These are phyloP conservation scores for Oligia fasciuncula DNA, from an alignment of 2,888 invertebrate genomes.

Conservation along the genomic window DNA sequence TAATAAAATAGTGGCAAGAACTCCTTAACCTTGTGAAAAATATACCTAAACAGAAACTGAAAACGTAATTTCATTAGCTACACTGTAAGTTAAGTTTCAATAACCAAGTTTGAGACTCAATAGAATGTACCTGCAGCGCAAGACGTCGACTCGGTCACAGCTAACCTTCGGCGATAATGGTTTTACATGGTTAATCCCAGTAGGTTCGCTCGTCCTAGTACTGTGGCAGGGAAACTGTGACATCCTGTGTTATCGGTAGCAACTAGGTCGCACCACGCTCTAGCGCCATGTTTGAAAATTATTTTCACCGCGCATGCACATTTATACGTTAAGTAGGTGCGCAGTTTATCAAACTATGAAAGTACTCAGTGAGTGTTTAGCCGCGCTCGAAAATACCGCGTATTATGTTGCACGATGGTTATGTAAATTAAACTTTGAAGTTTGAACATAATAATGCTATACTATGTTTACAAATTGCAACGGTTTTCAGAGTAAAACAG, in stretches of 20 bases:
- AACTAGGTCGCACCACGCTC: slow-evolving; percentile 83
- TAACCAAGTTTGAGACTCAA: slow-evolving; percentile 55
- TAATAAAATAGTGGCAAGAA: slow-evolving; percentile 4
- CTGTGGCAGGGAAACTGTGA: slow-evolving; percentile 81
- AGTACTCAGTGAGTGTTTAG: slow-evolving; percentile 61
- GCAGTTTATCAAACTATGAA: slow-evolving; percentile 77
- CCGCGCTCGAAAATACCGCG: slow-evolving; percentile 54
- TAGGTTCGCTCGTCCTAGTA: slow-evolving; percentile 53
- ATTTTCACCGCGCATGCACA: slow-evolving; percentile 82
- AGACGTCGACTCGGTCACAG: slow-evolving; percentile 45
- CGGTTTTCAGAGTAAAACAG: slow-evolving; percentile 23
- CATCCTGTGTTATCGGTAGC: slow-evolving; percentile 87
- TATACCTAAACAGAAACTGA: slow-evolving; percentile 18
- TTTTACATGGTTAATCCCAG: slow-evolving; percentile 55
- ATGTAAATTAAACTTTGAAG: slow-evolving; percentile 49
- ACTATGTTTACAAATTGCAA: slow-evolving; percentile 26
- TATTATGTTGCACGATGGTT: slow-evolving; percentile 61
- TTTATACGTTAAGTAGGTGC: slow-evolving; percentile 65
- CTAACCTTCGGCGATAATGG: slow-evolving; percentile 56
- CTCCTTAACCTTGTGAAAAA: slow-evolving; percentile 30
- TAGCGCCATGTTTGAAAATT: slow-evolving; percentile 83
- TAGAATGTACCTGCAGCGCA: slow-evolving; percentile 41
- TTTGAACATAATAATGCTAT: slow-evolving; percentile 29
- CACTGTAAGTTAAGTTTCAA: slow-evolving; percentile 45
- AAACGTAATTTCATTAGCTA: slow-evolving; percentile 53